Evolutionary conservation across 1,140 invertebrate species (phyloP), one percentile per base, ranked within the genome.

Genomic region (Eufriesea mexicana): DNA sequence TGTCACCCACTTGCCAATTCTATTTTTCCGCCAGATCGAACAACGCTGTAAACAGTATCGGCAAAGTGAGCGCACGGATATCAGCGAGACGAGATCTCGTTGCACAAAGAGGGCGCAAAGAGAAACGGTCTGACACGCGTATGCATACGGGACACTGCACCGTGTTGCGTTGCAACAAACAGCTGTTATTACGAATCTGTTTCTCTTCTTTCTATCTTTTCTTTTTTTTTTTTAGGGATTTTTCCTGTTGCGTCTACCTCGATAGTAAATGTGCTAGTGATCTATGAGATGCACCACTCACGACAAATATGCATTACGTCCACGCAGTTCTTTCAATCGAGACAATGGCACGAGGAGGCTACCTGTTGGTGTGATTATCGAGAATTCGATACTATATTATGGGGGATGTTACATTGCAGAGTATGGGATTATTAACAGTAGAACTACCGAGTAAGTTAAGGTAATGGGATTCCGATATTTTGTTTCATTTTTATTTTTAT

Each of bases 241-340:
- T 35, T 35, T 35, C 35, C 35, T 35, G 1, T 35, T 35, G 35
- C 35, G 35, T 35, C 28, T 68, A 79, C 49, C 42, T 70, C 42
- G 51, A 61, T 61, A 47, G 47, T 28, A 57, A 57, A 35, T 55
- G 66, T 61, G 6, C 42, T 51, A 45, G 28, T 51, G 78, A 54
- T 59, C 20, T 25, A 71, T 79, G 28, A 28, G 28, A 61, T 54
- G n/a, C 42, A 25, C 9, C 7, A 20, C 54, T 18, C 9, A 74
- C 79, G 61, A 81, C 55, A 75, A 81, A 75, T 75, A 66, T 81
- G 79, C 71, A 81, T 81, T 66, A 75, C n/a, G 28, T 42, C 62
- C 35, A 35, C 4, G n/a, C 18, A 77, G 14, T 62, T 76, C 35
- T 51, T 62, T 71, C 42, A 28, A 23, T 45, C 14, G 20, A 25